These are phyloP conservation scores for Heteromyza rotundicornis DNA, from an alignment of 2,888 invertebrate species.

Conservation along the genomic window DNA sequence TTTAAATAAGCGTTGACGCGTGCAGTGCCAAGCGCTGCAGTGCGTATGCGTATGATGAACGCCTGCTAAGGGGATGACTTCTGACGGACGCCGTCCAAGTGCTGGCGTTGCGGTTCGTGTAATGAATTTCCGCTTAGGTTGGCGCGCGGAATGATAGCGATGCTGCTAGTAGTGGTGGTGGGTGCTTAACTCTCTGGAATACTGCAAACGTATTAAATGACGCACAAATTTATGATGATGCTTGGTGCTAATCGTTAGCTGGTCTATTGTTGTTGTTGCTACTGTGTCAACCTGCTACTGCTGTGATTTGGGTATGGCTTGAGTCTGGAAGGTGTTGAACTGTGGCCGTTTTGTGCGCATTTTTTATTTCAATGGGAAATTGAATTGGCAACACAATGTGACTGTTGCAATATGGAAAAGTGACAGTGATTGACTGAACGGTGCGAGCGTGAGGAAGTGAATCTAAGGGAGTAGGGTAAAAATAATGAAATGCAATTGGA, in stretches of 20 bases:
- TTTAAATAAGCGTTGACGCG: constrained; percentile 59
- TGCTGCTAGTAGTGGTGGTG: no score
- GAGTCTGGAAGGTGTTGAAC: constrained; percentile 27
- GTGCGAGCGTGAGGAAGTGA: no score
- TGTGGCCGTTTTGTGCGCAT: constrained; percentile 23
- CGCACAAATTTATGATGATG: constrained; percentile 29
- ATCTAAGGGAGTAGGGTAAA: constrained; percentile 9
- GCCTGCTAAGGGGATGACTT: constrained; percentile 6
- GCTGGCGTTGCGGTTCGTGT: constrained; percentile 51
- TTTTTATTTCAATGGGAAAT: constrained; percentile 6
- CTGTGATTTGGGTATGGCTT: constrained; percentile 32
- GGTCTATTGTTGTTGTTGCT: constrained; percentile 33
- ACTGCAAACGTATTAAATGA: constrained; percentile 12
- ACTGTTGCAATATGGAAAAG: constrained; percentile 50
- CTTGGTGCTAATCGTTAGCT: constrained; percentile 31
- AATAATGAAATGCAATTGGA: not conserved
- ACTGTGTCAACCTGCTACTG: constrained; percentile 26
- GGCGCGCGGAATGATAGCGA: constrained; percentile 5
- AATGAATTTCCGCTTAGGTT: constrained; percentile 58
- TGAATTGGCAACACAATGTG: constrained; percentile 31
- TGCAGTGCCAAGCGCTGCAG: constrained; percentile 32
- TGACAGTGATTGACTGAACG: constrained; percentile 29
- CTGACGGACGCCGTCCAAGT: constrained; percentile 23
- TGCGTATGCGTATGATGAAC: constrained; percentile 10
- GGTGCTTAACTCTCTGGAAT: no score